Conservation (phyloP, 2,113 vertebrate genomes). For the Girardinichthys multiradiatus region DNA sequence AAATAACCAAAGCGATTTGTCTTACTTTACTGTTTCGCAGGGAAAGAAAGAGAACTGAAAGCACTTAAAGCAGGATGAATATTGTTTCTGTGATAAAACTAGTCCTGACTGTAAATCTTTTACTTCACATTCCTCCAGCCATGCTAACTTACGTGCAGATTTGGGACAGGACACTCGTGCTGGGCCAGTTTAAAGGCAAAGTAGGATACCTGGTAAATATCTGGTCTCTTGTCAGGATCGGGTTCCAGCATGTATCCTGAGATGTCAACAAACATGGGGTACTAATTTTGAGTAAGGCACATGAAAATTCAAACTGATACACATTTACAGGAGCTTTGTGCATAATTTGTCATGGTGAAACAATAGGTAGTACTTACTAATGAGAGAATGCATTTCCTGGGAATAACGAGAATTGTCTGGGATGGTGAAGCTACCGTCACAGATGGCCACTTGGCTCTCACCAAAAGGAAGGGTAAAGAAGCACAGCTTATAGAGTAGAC, state of each 20-base stretch:
- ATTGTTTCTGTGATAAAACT: neutral
- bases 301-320: constrained; percentile 4
- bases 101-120: neutral
- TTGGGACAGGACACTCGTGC: constrained; percentile 90
- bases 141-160: constrained; percentile 87
- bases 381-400: constrained; percentile 97
- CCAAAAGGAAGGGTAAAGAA: constrained; percentile 98
- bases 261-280: constrained; percentile 3
- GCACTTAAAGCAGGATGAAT: neutral
- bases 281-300: constrained; percentile 2
- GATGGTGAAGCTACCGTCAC: constrained; percentile 97
- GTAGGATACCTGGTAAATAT: constrained; percentile 97
- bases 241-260: constrained; percentile 98
- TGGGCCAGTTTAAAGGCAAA: constrained; percentile 92
- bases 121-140: neutral
- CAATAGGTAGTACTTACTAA: constrained; percentile 87
- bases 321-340: neutral
- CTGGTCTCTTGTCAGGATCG: constrained; percentile 93
- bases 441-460: constrained; percentile 98
- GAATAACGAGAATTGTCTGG: constrained; percentile 97
- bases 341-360: constrained; percentile 3
- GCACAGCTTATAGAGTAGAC: constrained; percentile 96
- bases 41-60: constrained; percentile 27
- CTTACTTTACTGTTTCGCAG: constrained; percentile 23
- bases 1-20: constrained; percentile 22